Conservation (phyloP, 2,888 invertebrate species). For the Drosophila buzzatii region DNA sequence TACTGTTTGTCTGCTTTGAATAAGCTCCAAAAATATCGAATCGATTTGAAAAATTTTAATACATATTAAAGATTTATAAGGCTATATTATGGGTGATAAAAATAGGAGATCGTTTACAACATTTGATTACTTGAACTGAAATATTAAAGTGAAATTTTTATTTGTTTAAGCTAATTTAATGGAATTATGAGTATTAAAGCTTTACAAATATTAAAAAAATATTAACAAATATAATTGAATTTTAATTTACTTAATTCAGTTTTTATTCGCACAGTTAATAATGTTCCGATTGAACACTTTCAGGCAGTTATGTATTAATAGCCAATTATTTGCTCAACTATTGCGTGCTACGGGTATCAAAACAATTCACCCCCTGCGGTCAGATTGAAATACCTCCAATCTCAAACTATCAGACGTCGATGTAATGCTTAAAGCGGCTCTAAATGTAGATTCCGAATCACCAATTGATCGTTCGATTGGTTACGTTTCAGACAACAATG, state of each 20-base stretch:
- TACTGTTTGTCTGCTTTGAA: background rate
- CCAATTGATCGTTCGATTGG: conserved; percentile 29
- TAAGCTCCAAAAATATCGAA: background rate
- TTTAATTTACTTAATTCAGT: background rate
- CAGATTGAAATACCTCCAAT: background rate
- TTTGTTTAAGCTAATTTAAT: background rate
- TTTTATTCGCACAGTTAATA: background rate
- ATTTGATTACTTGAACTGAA: too few species aligned
- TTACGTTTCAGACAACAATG: conserved; percentile 41
- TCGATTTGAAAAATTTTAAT: too few species aligned
- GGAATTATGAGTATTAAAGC: background rate
- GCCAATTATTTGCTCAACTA: conserved; percentile 9
- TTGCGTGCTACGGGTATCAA: conserved; percentile 18
- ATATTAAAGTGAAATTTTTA: background rate
- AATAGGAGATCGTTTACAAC: too few species aligned
- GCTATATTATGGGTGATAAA: too few species aligned
- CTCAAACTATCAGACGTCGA: background rate
- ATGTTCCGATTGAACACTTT: background rate
- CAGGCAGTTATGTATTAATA: background rate
- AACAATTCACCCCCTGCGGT: background rate
- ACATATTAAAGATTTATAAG: too few species aligned
- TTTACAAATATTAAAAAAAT: too few species aligned
- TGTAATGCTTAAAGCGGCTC: conserved; percentile 3
- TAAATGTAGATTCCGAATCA: conserved; percentile 11
- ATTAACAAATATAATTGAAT: background rate